Conservation (phyloP, 2,113 vertebrate genomes). For the Pipa parva region DNA sequence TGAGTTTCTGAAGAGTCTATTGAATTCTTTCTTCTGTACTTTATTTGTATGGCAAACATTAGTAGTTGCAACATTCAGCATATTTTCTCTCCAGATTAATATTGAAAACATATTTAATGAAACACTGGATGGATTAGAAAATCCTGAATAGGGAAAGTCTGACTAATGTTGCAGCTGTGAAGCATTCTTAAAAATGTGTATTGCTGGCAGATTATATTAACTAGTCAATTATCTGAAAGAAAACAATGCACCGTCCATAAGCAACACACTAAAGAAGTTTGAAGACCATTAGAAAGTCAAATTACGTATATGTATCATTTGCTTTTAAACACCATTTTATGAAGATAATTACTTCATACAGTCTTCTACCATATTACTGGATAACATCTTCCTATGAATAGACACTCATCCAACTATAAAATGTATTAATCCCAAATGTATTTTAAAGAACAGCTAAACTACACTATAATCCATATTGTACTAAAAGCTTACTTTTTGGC, state of each 20-base stretch:
- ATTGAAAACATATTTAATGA: slow-evolving; percentile 73
- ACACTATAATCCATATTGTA: no score
- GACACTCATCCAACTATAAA: no score
- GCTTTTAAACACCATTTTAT: no score
- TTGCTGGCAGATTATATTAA: slow-evolving; percentile 61
- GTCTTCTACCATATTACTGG: no score
- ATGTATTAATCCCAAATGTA: no score
- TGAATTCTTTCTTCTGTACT: slow-evolving; percentile 55
- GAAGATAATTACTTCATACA: no score
- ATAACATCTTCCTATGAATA: no score
- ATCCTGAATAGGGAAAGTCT: slow-evolving; percentile 69
- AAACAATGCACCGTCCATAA: slow-evolving; percentile 52
- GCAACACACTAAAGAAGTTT: no score
- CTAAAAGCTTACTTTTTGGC: no score
- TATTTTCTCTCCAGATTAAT: slow-evolving; percentile 68
- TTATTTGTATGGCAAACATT: slow-evolving; percentile 59
- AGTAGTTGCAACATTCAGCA: slow-evolving; percentile 66
- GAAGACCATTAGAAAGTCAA: no score
- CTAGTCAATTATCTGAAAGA: slow-evolving; percentile 58
- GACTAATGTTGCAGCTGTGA: slow-evolving; percentile 62
- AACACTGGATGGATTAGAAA: slow-evolving; percentile 68
- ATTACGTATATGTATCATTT: not conserved
- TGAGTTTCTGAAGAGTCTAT: slow-evolving; percentile 28
- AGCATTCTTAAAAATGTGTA: slow-evolving; percentile 54
- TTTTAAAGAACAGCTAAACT: no score